phyloP scores from a whole-genome alignment of 2,113 vertebrate species.

The Ariopsis seemanni region DNA sequence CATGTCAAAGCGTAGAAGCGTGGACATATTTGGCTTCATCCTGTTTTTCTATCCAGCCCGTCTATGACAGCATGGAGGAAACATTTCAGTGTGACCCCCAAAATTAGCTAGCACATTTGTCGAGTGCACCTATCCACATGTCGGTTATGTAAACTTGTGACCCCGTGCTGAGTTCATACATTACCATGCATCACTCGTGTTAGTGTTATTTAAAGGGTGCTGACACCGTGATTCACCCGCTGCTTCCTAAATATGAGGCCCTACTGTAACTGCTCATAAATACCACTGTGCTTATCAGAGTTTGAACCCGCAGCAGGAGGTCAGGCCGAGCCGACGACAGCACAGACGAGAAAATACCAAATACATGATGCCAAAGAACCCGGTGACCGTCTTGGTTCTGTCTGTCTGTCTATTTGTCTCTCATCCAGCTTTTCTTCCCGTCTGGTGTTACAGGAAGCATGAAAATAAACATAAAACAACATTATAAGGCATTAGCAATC shows the following conservation, averaged over 20 bases:
- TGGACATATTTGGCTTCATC: background rate
- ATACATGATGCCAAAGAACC: conserved; percentile 27
- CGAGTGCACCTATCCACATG: conserved; percentile 2
- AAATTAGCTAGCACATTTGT: conserved; percentile 30
- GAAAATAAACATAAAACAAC: conserved; percentile 32
- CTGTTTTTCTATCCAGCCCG: background rate
- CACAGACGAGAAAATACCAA: conserved; percentile 20
- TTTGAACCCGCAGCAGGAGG: conserved; percentile 20
- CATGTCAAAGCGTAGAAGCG: background rate
- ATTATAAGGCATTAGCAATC: background rate
- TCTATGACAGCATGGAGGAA: conserved; percentile 29
- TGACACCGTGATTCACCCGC: conserved; percentile 39
- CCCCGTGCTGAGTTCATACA: conserved; percentile 22
- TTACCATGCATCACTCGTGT: conserved; percentile 20
- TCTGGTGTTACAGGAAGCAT: conserved; percentile 15
- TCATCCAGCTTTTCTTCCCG: background rate
- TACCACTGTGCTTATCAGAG: conserved; percentile 34
- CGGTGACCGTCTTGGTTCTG: conserved; percentile 22
- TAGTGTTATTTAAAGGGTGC: conserved; percentile 48
- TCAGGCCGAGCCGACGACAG: conserved; percentile 4
- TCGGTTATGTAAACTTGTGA: conserved; percentile 25
- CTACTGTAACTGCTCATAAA: conserved; percentile 44
- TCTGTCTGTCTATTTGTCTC: conserved; percentile 18
- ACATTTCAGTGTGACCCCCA: conserved; percentile 22
- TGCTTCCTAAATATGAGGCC: conserved; percentile 45